Evolutionary conservation across 2,113 vertebrate species (phyloP), one percentile per base, ranked within the genome.

Genomic region (Xyliphius kryptos): DNA sequence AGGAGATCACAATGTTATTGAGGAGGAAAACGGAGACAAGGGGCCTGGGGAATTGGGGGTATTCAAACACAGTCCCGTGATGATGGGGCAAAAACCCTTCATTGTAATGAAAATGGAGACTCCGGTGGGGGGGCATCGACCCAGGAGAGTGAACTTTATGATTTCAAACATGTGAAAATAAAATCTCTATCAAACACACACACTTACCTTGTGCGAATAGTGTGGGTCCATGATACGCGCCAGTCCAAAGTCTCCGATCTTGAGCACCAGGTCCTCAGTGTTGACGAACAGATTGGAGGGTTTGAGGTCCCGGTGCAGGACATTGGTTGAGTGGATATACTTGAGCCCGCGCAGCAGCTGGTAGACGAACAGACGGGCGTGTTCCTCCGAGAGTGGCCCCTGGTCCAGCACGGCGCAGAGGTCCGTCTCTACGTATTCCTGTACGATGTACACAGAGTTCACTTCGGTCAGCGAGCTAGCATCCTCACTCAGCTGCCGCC

Each of bases 351-450:
- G 88, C 77, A 99, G 91, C 84, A 98, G 91, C 90, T 99, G 94
- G 85, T 99, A 99, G 94, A 98, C 95, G 85, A 99, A 97, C 72
- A 99, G 95, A 43, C 94, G 88, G 67, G 96, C 95, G 13, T 99
- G 96, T 80, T 91, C 96, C 79, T 99, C 95, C 20, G 94, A 89
- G 72, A 98, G 84, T 55, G 91, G 91, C 74, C 95, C 94, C 78
- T 93, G 91, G 80, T 97, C 95, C 77, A 99, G 87, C 78, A 99
- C 85, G 77, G 93, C 91, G 71, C 91, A 92, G 80, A 99, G 85
- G 82, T 99, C 96, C 2, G 96, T 99, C 83, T 98, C 96, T 93
- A 99, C 94, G 80, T 97, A 97, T 82, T 99, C 96, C 81, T 99
- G 96, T 73, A 98, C 94, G 75, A 98, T 98, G 88, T 99, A 97